These are phyloP conservation scores for Brenthis hecate DNA, from an alignment of 2,888 invertebrate genomes.

Conservation along the genomic window DNA sequence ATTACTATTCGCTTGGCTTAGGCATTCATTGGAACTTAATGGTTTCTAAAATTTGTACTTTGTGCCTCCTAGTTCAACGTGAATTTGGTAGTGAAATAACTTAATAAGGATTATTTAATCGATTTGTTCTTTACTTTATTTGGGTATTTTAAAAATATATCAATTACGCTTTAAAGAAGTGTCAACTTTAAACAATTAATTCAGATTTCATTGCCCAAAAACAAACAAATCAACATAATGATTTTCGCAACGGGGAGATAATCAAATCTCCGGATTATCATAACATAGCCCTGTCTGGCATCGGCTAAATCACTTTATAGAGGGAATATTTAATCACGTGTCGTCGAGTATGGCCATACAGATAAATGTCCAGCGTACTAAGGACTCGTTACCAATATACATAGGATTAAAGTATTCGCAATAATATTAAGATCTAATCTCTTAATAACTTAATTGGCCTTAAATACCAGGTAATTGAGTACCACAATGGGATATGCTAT, in stretches of 20 bases:
- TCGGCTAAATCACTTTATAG: conserved; percentile 35
- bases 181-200: conserved; percentile 29
- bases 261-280: conserved; percentile 34
- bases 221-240: conserved; percentile 26
- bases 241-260: conserved; percentile 30
- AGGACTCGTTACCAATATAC: background rate
- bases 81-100: background rate
- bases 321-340: conserved; percentile 38
- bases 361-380: conserved; percentile 14
- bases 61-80: conserved; percentile 7
- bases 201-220: conserved; percentile 9
- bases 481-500: too few relatives aligned
- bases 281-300: conserved; percentile 28
- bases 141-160: background rate
- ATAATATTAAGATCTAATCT: background rate
- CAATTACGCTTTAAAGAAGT: background rate
- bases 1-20: conserved; percentile 6
- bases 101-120: too few relatives aligned
- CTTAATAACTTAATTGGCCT: background rate
- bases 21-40: conserved; percentile 4
- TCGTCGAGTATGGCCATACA: conserved; percentile 19
- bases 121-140: too few relatives aligned
- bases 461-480: background rate
- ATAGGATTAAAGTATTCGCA: background rate
- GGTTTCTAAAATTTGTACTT: conserved; percentile 5